Evolutionary conservation across 2,113 vertebrate genomes (phyloP).

Genomic region (Rhabdornis inornatus): DNA sequence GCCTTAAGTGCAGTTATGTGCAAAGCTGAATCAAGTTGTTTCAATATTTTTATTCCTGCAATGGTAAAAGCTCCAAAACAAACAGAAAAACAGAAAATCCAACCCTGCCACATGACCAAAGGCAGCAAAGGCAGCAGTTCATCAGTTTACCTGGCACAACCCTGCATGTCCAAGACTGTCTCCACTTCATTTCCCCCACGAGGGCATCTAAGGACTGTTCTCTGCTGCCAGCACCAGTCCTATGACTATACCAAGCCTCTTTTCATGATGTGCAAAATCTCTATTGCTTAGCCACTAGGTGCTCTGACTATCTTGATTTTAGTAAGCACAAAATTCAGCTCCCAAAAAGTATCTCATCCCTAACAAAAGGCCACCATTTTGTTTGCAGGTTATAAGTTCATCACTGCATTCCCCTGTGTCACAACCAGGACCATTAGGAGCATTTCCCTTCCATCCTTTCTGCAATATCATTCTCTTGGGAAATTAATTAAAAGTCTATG

Average conservation of each 20-base stretch:
- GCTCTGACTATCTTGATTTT: not conserved
- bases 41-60: not conserved
- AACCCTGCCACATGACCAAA: not conserved
- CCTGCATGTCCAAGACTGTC: not conserved
- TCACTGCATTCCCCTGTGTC: not conserved
- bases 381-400: not conserved
- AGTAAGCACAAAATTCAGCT: not conserved
- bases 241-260: not conserved
- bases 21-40: not conserved
- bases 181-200: not conserved
- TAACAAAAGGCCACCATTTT: not conserved
- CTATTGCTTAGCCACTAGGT: not conserved
- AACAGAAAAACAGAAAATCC: not conserved
- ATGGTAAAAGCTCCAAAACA: not conserved
- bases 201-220: not conserved
- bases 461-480: not conserved
- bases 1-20: not conserved
- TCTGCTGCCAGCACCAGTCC: not conserved
- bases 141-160: not conserved
- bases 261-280: not conserved
- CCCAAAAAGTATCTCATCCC: not conserved
- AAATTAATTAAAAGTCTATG: constrained; percentile 24
- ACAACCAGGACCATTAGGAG: not conserved
- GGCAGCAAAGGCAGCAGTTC: not conserved
- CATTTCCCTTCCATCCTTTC: not conserved